phyloP scores from a whole-genome alignment of 2,888 invertebrate species.

The Epinotia bilunana region DNA sequence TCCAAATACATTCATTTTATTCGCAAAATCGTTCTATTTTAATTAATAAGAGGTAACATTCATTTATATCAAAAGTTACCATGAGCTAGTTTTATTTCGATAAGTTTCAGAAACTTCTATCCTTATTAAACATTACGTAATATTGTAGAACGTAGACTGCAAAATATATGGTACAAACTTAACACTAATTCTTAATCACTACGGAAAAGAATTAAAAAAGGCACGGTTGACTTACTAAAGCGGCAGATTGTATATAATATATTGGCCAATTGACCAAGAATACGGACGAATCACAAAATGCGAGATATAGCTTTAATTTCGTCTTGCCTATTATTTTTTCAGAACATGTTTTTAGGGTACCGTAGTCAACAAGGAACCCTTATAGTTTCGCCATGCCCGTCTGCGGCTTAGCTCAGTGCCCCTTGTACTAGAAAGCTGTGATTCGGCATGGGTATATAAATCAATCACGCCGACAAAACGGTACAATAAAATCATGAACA shows the following conservation, averaged over 20 bases:
- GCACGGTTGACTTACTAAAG: conserved; percentile 18
- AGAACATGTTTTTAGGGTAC: too few species aligned
- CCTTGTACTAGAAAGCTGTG: too few species aligned
- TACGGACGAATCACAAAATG: neutral
- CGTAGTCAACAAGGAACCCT: too few species aligned
- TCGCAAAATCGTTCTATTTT: conserved; percentile 2
- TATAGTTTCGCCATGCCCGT: too few species aligned
- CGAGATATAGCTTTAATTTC: neutral
- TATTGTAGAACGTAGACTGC: neutral
- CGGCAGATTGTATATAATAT: neutral
- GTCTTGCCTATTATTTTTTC: neutral
- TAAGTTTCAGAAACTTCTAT: conserved; percentile 26
- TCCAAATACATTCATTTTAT: conserved; percentile 14
- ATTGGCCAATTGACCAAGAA: neutral
- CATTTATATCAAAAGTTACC: conserved; percentile 29
- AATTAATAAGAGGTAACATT: conserved; percentile 36
- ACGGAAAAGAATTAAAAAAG: conserved; percentile 36
- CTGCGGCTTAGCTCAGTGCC: too few species aligned
- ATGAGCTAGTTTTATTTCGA: conserved; percentile 37
- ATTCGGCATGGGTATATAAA: too few species aligned
- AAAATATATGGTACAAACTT: conserved; percentile 27
- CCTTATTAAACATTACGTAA: neutral
- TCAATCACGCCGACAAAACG: too few species aligned
- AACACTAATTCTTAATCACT: neutral
- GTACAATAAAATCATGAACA: too few species aligned